Conservation (phyloP, 2,888 invertebrate genomes). For the Pachycephus smyrnensis region DNA sequence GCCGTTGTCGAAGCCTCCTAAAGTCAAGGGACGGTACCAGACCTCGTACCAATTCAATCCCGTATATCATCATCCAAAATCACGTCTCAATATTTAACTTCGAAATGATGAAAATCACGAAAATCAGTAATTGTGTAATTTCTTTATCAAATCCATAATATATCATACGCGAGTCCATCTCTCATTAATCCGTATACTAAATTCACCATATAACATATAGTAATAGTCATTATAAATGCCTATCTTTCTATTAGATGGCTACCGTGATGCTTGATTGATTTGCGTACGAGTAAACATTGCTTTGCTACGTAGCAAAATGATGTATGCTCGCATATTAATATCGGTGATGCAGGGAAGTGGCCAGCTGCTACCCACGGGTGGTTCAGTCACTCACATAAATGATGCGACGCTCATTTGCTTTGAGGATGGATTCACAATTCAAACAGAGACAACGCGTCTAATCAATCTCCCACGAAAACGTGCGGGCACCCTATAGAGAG, state of each 20-base stretch:
- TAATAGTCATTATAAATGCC: neutral
- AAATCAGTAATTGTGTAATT: neutral
- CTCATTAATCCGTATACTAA: neutral
- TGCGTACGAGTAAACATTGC: constrained; percentile 58
- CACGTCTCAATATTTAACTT: neutral
- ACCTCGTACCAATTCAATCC: neutral
- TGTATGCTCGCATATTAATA: constrained; percentile 59
- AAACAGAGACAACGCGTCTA: constrained; percentile 50
- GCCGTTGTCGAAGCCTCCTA: neutral
- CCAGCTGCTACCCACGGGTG: constrained; percentile 57
- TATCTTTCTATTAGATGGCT: neutral
- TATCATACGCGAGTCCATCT: neutral
- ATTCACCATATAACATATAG: neutral
- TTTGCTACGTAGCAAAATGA: constrained; percentile 51
- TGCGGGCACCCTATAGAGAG: constrained; percentile 21
- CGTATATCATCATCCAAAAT: neutral
- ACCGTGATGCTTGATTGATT: constrained; percentile 46
- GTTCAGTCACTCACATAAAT: constrained; percentile 51
- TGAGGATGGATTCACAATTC: constrained; percentile 57
- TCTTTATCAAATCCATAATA: neutral
- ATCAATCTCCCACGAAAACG: constrained; percentile 55
- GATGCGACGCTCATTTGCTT: constrained; percentile 61
- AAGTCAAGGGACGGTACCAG: neutral
- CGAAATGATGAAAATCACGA: constrained; percentile 1
- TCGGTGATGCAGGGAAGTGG: constrained; percentile 54